Evolutionary conservation across 1,140 invertebrate genomes (phyloP).

Genomic region (Eumeta japonica): DNA sequence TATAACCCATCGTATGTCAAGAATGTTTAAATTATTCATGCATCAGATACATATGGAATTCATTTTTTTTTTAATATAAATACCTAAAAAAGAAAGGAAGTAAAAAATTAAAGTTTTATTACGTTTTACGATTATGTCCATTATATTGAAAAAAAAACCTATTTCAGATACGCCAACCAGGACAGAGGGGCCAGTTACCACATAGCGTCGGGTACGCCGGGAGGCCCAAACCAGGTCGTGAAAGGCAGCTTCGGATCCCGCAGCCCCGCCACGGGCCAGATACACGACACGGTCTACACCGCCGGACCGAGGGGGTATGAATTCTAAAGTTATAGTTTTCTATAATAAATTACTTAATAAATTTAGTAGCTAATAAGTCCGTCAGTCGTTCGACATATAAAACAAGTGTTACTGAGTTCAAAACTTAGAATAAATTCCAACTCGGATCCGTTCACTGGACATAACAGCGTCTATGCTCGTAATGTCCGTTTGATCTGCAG

Average conservation of each 20-base stretch:
- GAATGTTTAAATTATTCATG: no score
- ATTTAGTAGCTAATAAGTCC: no score
- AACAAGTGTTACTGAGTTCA: no score
- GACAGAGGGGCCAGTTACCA: slow-evolving; percentile 64
- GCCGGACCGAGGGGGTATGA: slow-evolving; percentile 68
- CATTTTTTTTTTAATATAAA: not conserved
- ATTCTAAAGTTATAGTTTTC: not conserved
- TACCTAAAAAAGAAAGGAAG: not conserved
- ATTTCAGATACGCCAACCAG: slow-evolving; percentile 62
- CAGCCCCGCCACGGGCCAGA: slow-evolving; percentile 63
- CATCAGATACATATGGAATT: not conserved
- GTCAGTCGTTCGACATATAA: no score
- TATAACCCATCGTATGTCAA: not conserved
- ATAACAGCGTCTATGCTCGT: no score
- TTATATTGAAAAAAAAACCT: not conserved
- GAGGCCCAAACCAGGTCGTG: slow-evolving; percentile 60
- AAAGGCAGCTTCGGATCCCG: slow-evolving; percentile 64
- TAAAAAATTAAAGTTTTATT: not conserved
- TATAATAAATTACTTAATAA: not conserved
- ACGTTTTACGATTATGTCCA: not conserved
- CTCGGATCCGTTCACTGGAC: no score
- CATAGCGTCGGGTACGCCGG: slow-evolving; percentile 57
- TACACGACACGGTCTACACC: slow-evolving; percentile 70
- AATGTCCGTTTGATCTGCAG: no score
- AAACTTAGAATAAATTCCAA: no score